These are phyloP conservation scores for Centropristis striata DNA, from an alignment of 2,113 vertebrate genomes.

Conservation along the genomic window DNA sequence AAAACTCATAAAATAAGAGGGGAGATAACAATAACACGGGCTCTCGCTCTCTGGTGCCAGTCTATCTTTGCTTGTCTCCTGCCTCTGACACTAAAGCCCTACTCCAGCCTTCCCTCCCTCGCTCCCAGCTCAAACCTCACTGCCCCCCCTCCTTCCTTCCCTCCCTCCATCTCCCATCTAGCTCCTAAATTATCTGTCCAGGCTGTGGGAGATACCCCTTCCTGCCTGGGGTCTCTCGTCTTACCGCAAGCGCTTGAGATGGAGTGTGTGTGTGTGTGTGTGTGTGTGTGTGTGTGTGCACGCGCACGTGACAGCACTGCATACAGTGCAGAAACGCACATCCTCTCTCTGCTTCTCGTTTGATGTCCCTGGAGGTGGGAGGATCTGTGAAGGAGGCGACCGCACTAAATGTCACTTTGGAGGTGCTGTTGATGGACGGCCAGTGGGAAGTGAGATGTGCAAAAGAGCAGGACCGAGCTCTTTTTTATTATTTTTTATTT, in stretches of 20 bases:
- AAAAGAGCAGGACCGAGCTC: constrained; percentile 18
- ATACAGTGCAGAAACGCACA: constrained; percentile 33
- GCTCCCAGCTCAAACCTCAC: constrained; percentile 22
- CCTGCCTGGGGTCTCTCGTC: constrained; percentile 54
- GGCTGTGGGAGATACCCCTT: constrained; percentile 66
- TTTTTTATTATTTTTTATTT: constrained; percentile 23
- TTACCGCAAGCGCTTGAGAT: constrained; percentile 48
- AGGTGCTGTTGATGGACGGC: constrained; percentile 59
- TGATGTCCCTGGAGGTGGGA: constrained; percentile 57
- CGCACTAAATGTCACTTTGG: constrained; percentile 56
- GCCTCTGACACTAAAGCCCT: constrained; percentile 70
- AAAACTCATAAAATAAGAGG: constrained; percentile 74
- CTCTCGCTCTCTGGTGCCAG: constrained; percentile 73
- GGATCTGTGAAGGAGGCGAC: constrained; percentile 39
- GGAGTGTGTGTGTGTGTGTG: constrained; percentile 35
- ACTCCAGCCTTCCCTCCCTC: constrained; percentile 32
- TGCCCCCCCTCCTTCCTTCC: constrained; percentile 4
- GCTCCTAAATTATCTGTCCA: constrained; percentile 70
- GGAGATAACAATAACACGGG: constrained; percentile 70
- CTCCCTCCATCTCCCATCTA: constrained; percentile 51
- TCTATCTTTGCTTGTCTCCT: constrained; percentile 75
- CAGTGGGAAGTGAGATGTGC: constrained; percentile 47
- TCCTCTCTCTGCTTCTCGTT: constrained; percentile 41
- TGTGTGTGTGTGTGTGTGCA: constrained; percentile 27
- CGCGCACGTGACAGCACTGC: constrained; percentile 28